These are phyloP conservation scores for Epirrita christyi DNA, from an alignment of 2,888 invertebrate species.

Conservation along the genomic window DNA sequence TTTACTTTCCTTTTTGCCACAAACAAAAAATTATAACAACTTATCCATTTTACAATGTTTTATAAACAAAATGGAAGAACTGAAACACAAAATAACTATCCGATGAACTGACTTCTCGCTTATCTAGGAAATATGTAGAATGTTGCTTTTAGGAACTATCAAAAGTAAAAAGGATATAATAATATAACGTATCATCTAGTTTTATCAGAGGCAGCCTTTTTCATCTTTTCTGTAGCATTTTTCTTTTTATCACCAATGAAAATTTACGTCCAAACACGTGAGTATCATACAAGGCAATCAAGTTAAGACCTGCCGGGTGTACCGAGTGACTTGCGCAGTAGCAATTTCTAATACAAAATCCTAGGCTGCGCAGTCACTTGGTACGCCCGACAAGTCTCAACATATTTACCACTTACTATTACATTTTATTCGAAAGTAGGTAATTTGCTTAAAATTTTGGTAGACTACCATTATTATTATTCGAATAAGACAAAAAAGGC, in stretches of 20 bases:
- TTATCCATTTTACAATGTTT: constrained; percentile 25
- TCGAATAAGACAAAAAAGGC: constrained; percentile 4
- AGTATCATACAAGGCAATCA: too few species aligned
- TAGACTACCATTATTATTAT: too few species aligned
- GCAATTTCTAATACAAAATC: too few species aligned
- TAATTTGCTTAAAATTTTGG: too few species aligned
- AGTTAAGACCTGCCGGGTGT: too few species aligned
- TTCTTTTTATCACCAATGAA: too few species aligned
- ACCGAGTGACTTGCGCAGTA: too few species aligned
- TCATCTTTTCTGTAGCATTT: background rate
- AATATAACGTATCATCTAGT: background rate
- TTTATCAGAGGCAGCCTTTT: background rate
- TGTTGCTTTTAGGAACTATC: constrained; percentile 19
- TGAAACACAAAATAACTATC: constrained; percentile 23
- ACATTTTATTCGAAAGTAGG: too few species aligned
- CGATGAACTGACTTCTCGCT: constrained; percentile 27
- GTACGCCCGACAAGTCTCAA: too few species aligned
- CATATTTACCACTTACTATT: too few species aligned
- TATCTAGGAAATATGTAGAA: constrained; percentile 1
- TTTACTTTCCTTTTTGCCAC: constrained; percentile 38
- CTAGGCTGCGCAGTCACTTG: too few species aligned
- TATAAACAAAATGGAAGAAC: constrained; percentile 49
- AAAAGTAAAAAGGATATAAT: constrained; percentile 1
- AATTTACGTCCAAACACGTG: too few species aligned
- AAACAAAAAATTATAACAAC: constrained; percentile 31